Conservation (phyloP, 2,888 invertebrate genomes). For the Leptarthrus brevirostris region DNA sequence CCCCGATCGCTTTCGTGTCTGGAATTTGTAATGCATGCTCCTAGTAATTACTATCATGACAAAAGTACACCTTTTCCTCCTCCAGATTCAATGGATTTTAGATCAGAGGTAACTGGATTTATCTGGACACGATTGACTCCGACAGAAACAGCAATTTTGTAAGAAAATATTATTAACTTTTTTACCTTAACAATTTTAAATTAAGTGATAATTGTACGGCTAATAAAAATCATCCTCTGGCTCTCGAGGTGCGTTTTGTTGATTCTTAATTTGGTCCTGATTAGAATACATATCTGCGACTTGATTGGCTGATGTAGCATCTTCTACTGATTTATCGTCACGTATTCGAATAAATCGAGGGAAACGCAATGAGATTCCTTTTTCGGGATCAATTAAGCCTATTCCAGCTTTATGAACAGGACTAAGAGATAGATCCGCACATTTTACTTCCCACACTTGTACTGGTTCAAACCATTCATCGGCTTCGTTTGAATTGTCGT, state of each 20-base stretch:
- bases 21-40: slow-evolving; percentile 94
- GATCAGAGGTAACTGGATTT: slow-evolving; percentile 70
- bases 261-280: slow-evolving; percentile 91
- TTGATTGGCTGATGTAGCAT: slow-evolving; percentile 91
- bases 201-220: slow-evolving; percentile 38
- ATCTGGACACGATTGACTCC: slow-evolving; percentile 74
- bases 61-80: slow-evolving; percentile 81
- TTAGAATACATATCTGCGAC: slow-evolving; percentile 89
- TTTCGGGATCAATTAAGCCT: slow-evolving; percentile 87
- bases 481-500: slow-evolving; percentile 77
- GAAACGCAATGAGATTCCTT: slow-evolving; percentile 95
- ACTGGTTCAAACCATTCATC: slow-evolving; percentile 92
- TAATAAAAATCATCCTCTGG: slow-evolving; percentile 65
- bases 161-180: slow-evolving; percentile 34
- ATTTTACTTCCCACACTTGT: slow-evolving; percentile 96
- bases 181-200: slow-evolving; percentile 2
- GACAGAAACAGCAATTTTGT: slow-evolving; percentile 44
- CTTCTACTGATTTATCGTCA: slow-evolving; percentile 92
- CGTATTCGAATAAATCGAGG: slow-evolving; percentile 90
- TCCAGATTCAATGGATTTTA: slow-evolving; percentile 66
- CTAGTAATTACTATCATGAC: slow-evolving; percentile 88
- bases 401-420: slow-evolving; percentile 91
- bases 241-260: slow-evolving; percentile 61
- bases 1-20: slow-evolving; percentile 86
- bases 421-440: slow-evolving; percentile 96